Evolutionary conservation across 2,888 invertebrate species (phyloP), one percentile per base, ranked within the genome.

Genomic region (Spatulosminthurus flaviceps): DNA sequence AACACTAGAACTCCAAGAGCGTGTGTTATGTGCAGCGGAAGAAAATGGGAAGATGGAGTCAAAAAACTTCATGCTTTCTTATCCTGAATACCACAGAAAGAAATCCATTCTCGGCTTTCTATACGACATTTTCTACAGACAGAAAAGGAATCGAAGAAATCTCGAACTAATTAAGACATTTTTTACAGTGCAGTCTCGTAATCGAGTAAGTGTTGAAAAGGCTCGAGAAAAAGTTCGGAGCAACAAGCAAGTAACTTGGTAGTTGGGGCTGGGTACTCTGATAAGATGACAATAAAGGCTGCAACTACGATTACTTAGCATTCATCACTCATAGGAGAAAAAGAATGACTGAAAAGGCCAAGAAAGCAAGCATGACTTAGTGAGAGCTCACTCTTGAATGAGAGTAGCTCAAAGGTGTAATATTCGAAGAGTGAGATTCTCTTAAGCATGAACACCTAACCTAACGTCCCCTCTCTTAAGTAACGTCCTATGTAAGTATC

Each of bases 131-230:
- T 71, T 61, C 70, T 71, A 77, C 34, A 34, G 77, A 71, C 34
- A 34, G 77, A 71, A 70, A 77, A 70, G 77, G 51, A 61, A 77
- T 77, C 51, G 77, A 51, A 51, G 77, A 77, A 77, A 77, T 77
- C 77, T 77, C 71, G 60, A 77, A 77, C 77, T 77, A 77, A 77
- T 77, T 77, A 77, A 77, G 77, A 77, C 77, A 77, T 77, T 77
- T 77, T 34, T 77, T 71, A 60, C 61, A 41, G 69, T 70, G 70
- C 51, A 70, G 71, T 70, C 71, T 71, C 60, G 41, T 77, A 77
- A 77, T 77, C 77, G 77, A 70, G 70, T 77, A 70, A 77, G 61
- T 28, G 70, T 29, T 41, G 71, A 70, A 71, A 77, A 71, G 64
- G 71, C 51, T 77, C 70, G 70, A 29, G 29, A 7, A 7, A 34